A percentile compares a stretch with the other conserved stretches of the same genome.
These are phyloP conservation scores for Drosophila multiciliata DNA, from an alignment of 2,888 invertebrate genomes.

Conservation along the genomic window DNA sequence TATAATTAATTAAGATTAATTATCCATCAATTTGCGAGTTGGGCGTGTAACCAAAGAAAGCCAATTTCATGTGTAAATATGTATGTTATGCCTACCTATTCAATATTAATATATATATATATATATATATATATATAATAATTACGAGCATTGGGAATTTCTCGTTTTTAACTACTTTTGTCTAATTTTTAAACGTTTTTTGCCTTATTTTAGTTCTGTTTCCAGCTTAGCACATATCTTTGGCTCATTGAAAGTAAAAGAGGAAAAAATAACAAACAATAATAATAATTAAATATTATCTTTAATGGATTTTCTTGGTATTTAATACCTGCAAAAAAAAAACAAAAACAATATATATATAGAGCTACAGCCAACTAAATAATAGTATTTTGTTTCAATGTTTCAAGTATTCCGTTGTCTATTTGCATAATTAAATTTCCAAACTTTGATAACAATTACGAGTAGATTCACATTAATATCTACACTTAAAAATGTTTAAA, in stretches of 20 bases:
- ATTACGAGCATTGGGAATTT: constrained; percentile 24
- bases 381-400: constrained; percentile 1
- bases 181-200: constrained; percentile 40
- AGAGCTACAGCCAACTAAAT: constrained; percentile 13
- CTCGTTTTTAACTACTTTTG: constrained; percentile 19
- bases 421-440: constrained; percentile 12
- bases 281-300: constrained; percentile 9
- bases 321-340: constrained; percentile 42
- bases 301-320: constrained; percentile 36
- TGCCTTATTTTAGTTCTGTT: constrained; percentile 57
- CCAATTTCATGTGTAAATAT: constrained; percentile 57
- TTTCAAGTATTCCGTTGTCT: constrained; percentile 17
- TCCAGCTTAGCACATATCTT: constrained; percentile 58
- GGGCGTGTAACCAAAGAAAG: constrained; percentile 56
- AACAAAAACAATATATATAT: too few species aligned
- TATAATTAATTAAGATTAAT: constrained; percentile 40
- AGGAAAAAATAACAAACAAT: constrained; percentile 11
- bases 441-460: constrained; percentile 26
- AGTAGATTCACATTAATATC: constrained; percentile 43
- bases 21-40: constrained; percentile 32
- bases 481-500: constrained; percentile 57
- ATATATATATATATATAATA: neutral
- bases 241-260: constrained; percentile 20
- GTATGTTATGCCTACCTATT: constrained; percentile 28
- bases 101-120: neutral